These are phyloP conservation scores for Danio tinwini DNA, from an alignment of 2,797 vertebrate genomes.

Conservation along the genomic window DNA sequence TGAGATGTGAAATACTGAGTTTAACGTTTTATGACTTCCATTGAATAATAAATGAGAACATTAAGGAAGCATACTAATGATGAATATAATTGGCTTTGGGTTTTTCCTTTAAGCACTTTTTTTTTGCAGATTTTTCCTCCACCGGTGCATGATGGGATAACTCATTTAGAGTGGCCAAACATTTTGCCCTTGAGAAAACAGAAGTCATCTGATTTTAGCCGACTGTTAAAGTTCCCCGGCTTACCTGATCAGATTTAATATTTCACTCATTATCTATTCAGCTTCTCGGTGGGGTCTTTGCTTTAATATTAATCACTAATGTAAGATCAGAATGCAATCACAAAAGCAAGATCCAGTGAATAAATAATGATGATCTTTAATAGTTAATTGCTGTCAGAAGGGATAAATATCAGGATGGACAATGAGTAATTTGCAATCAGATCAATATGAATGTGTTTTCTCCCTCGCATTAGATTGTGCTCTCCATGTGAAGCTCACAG, in stretches of 20 bases:
- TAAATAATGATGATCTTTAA: constrained; percentile 59
- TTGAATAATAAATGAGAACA: constrained; percentile 68
- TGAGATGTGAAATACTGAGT: constrained; percentile 58
- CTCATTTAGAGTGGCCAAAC: constrained; percentile 53
- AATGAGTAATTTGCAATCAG: constrained; percentile 46
- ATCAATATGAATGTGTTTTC: constrained; percentile 48
- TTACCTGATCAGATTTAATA: constrained; percentile 38
- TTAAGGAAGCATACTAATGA: constrained; percentile 68
- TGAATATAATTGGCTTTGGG: constrained; percentile 66
- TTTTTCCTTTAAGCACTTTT: constrained; percentile 62
- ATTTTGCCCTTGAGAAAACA: constrained; percentile 59
- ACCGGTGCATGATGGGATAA: constrained; percentile 41
- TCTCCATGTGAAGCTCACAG: constrained; percentile 31
- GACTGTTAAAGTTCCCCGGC: constrained; percentile 50
- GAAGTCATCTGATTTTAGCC: constrained; percentile 50
- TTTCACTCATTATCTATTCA: constrained; percentile 28
- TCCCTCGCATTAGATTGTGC: constrained; percentile 21
- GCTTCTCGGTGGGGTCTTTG: constrained; percentile 24
- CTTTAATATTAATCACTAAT: constrained; percentile 55
- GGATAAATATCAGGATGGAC: constrained; percentile 48
- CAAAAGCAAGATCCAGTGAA: constrained; percentile 30
- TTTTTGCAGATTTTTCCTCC: constrained; percentile 19
- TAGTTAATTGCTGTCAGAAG: constrained; percentile 57
- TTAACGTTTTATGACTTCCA: constrained; percentile 54
- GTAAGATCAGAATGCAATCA: constrained; percentile 42